Evolutionary conservation across 2,888 invertebrate genomes (phyloP).

Genomic region (Megastigmus dorsalis): DNA sequence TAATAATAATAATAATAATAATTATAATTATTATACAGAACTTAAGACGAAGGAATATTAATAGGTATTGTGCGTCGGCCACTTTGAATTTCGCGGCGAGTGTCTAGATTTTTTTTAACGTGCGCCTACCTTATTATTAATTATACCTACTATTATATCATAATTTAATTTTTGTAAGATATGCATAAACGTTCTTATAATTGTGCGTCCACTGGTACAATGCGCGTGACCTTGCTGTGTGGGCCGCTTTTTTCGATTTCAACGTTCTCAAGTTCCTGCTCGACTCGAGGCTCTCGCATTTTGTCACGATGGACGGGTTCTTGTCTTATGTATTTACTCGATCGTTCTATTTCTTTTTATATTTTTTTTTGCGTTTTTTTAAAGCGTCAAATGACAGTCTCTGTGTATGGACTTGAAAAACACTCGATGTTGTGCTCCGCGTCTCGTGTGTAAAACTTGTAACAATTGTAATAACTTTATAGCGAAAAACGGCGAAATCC

Average conservation of each 20-base stretch:
- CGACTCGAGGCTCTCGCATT: conserved; percentile 56
- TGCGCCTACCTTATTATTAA: conserved; percentile 42
- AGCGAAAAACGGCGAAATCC: conserved; percentile 44
- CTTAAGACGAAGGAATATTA: conserved; percentile 35
- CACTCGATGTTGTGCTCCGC: conserved; percentile 43
- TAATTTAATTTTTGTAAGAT: conserved; percentile 55
- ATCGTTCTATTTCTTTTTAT: conserved; percentile 53
- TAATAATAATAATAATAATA: conserved; percentile 18
- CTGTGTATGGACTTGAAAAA: conserved; percentile 64
- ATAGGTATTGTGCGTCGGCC: conserved; percentile 40
- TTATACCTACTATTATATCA: conserved; percentile 50
- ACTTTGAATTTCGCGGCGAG: conserved; percentile 41
- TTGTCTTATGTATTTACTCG: conserved; percentile 53
- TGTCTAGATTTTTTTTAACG: conserved; percentile 35
- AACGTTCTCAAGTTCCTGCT: conserved; percentile 56
- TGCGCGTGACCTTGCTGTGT: conserved; percentile 47
- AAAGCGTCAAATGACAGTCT: conserved; percentile 64
- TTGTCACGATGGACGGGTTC: conserved; percentile 53
- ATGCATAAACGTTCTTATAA: conserved; percentile 53
- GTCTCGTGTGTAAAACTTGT: conserved; percentile 53
- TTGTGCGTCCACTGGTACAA: conserved; percentile 51
- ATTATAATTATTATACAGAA: conserved; percentile 10
- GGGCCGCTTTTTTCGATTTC: conserved; percentile 52
- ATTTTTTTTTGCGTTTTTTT: conserved; percentile 45
- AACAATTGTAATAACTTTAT: conserved; percentile 52